These are phyloP conservation scores for Gymnothorax reevesii DNA, from an alignment of 2,797 vertebrate genomes.

Conservation along the genomic window DNA sequence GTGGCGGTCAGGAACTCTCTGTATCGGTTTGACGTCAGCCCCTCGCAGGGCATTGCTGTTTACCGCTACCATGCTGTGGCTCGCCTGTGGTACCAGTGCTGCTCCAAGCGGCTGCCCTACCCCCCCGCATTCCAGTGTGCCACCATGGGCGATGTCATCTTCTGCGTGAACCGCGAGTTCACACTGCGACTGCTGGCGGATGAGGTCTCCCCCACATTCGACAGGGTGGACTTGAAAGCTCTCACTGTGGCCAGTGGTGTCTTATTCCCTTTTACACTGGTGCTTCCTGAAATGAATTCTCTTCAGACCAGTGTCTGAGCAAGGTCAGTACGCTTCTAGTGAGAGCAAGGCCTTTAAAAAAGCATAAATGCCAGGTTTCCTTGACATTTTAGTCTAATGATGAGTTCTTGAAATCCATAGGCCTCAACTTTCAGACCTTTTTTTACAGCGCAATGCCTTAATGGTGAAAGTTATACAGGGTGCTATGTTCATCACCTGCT, in stretches of 20 bases:
- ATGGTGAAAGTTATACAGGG: neutral
- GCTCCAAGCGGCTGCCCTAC: constrained; percentile 54
- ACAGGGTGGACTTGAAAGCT: constrained; percentile 68
- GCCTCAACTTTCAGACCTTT: neutral
- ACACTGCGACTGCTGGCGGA: constrained; percentile 82
- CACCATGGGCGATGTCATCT: constrained; percentile 68
- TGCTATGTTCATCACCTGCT: neutral
- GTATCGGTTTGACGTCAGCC: constrained; percentile 87
- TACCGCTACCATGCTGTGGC: constrained; percentile 83
- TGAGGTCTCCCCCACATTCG: constrained; percentile 82
- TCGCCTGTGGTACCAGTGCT: constrained; percentile 87
- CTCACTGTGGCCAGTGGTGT: constrained; percentile 77
- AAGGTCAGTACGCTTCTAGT: neutral
- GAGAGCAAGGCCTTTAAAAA: neutral
- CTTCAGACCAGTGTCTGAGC: constrained; percentile 76
- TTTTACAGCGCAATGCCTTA: neutral
- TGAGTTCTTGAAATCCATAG: neutral
- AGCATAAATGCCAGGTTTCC: neutral
- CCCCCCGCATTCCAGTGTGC: constrained; percentile 80
- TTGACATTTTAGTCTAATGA: neutral
- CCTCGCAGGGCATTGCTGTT: constrained; percentile 73
- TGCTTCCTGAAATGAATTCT: constrained; percentile 67
- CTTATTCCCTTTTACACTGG: constrained; percentile 80
- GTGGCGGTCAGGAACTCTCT: constrained; percentile 77
- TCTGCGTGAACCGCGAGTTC: constrained; percentile 79